A percentile compares a stretch with the other conserved stretches of the same genome.
Evolutionary conservation across 2,888 invertebrate species (phyloP).

Genomic region (Micoletzkya japonica): DNA sequence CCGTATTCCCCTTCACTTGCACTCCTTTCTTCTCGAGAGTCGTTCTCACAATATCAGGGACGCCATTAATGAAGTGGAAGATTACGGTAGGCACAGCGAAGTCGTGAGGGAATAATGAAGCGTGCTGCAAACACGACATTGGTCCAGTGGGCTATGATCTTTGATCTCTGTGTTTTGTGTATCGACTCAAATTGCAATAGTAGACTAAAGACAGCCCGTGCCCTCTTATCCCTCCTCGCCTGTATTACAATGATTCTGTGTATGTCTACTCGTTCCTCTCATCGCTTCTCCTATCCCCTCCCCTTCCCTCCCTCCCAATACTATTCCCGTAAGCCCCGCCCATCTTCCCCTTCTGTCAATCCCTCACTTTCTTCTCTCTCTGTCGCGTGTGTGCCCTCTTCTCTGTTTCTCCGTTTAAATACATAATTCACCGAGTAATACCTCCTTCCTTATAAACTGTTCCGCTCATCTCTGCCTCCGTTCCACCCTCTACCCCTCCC

Average conservation of each 20-base stretch:
- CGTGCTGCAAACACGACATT: conserved; percentile 23
- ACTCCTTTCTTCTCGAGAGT: conserved; percentile 40
- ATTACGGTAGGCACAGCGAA: conserved; percentile 33
- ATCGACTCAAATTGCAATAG: too few relatives aligned
- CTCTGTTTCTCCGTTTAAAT: too few relatives aligned
- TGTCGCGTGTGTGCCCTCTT: background rate
- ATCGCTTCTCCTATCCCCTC: background rate
- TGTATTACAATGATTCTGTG: too few relatives aligned
- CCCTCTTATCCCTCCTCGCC: too few relatives aligned
- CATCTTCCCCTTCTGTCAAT: background rate
- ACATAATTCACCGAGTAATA: too few relatives aligned
- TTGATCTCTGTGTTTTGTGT: too few relatives aligned
- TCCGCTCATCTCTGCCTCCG: background rate
- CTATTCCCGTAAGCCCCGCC: too few relatives aligned
- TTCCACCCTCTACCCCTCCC: background rate
- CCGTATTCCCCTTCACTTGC: conserved; percentile 35
- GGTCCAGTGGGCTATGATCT: too few relatives aligned
- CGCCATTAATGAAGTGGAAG: conserved; percentile 43
- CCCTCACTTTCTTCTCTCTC: background rate
- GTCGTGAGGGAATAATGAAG: conserved; percentile 31
- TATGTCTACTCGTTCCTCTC: too few relatives aligned
- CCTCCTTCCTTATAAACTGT: background rate
- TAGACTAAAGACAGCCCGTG: too few relatives aligned
- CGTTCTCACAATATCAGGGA: conserved; percentile 39
- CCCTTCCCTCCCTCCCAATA: background rate